Conservation (phyloP, 2,797 vertebrate species). For the Lacerta agilis region DNA sequence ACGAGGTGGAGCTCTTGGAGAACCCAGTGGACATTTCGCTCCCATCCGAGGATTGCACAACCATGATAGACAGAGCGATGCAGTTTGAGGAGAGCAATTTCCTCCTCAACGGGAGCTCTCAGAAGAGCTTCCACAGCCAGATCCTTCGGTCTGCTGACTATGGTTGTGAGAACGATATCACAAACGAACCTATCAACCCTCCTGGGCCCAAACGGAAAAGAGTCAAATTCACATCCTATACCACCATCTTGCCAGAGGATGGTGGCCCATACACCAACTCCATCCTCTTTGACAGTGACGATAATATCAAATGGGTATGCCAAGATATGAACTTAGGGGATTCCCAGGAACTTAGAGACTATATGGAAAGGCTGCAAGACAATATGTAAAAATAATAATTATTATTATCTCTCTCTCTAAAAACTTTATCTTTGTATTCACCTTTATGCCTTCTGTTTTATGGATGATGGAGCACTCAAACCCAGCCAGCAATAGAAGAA, state of each 20-base stretch:
- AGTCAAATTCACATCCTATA: conserved; percentile 97
- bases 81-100: conserved; percentile 93
- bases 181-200: conserved; percentile 85
- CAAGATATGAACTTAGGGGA: conserved; percentile 94
- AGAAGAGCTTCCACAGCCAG: conserved; percentile 84
- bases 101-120: conserved; percentile 88
- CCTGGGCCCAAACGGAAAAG: conserved; percentile 91
- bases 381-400: conserved; percentile 86
- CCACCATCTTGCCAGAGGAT: conserved; percentile 92
- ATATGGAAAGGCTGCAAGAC: conserved; percentile 98
- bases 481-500: conserved; percentile 76
- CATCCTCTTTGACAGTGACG: conserved; percentile 90
- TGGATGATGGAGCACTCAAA: conserved; percentile 74
- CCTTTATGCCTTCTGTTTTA: conserved; percentile 87
- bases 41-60: conserved; percentile 88
- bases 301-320: conserved; percentile 98
- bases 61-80: conserved; percentile 88
- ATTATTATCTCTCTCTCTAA: too few species aligned
- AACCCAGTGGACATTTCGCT: conserved; percentile 84
- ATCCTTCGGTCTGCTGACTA: conserved; percentile 88
- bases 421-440: conserved; percentile 81
- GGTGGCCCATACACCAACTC: conserved; percentile 88
- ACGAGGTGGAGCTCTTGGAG: conserved; percentile 90
- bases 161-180: conserved; percentile 86
- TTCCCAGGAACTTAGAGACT: conserved; percentile 92